phyloP scores from a whole-genome alignment of 2,888 invertebrate genomes.

The Phragmatobia fuliginosa region DNA sequence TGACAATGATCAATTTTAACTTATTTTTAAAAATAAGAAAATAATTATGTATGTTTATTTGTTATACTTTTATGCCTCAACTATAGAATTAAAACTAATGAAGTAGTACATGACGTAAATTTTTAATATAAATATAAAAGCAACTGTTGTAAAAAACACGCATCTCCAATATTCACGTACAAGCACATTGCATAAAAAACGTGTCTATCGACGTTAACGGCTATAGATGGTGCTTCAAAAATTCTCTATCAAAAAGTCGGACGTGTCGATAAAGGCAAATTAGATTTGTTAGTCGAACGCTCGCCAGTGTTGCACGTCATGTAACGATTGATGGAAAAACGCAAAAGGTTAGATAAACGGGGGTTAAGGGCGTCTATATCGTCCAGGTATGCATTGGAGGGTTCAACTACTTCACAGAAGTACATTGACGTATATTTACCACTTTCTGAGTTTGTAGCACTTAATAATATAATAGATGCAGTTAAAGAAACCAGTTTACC shows the following conservation, averaged over 20 bases:
- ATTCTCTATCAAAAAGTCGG: constrained; percentile 75
- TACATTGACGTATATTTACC: background rate
- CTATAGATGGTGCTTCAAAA: constrained; percentile 62
- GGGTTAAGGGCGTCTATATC: constrained; percentile 18
- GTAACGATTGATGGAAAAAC: constrained; percentile 46
- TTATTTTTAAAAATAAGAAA: background rate
- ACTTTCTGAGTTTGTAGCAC: background rate
- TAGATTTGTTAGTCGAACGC: constrained; percentile 79
- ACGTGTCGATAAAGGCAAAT: constrained; percentile 77
- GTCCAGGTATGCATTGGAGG: background rate
- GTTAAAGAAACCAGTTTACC: background rate
- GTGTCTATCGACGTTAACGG: constrained; percentile 38
- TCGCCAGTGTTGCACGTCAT: constrained; percentile 48
- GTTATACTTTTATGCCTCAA: background rate
- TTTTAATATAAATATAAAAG: background rate
- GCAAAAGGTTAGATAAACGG: constrained; percentile 42
- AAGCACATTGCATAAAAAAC: constrained; percentile 35
- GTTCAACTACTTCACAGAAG: background rate
- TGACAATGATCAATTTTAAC: background rate
- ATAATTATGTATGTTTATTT: background rate
- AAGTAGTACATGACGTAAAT: background rate
- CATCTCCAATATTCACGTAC: constrained; percentile 18
- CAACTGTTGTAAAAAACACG: constrained; percentile 6
- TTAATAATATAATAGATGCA: background rate
- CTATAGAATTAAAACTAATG: background rate